Evolutionary conservation across 2,888 invertebrate species (phyloP).

Genomic region (Ichneumon xanthorius): DNA sequence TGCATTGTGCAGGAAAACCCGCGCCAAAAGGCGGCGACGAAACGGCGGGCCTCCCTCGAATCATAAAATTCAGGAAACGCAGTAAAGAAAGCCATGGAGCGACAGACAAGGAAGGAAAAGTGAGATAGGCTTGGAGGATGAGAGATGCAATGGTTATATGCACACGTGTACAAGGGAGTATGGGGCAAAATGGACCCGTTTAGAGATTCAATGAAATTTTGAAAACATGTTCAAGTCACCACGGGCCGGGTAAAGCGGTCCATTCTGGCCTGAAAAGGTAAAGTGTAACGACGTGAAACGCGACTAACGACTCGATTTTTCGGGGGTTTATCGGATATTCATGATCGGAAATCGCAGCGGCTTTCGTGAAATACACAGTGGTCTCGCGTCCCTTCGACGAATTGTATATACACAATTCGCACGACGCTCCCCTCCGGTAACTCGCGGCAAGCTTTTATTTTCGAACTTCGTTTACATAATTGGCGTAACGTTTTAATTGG

Average conservation of each 20-base stretch:
- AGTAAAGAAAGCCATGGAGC: constrained; percentile 38
- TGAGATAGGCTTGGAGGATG: not conserved
- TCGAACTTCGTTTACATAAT: constrained; percentile 67
- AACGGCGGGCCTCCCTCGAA: constrained; percentile 48
- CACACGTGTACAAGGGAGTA: too few relatives aligned
- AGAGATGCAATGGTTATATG: not conserved
- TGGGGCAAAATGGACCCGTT: too few relatives aligned
- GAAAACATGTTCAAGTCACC: too few relatives aligned
- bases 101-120: not conserved
- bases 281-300: too few relatives aligned
- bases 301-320: too few relatives aligned
- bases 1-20: constrained; percentile 56
- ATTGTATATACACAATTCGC: constrained; percentile 47
- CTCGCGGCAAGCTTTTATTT: constrained; percentile 39
- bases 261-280: too few relatives aligned
- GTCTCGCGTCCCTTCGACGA: constrained; percentile 54
- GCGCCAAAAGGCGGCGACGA: constrained; percentile 58
- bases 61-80: constrained; percentile 58
- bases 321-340: too few relatives aligned
- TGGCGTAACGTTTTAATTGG: constrained; percentile 71
- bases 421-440: constrained; percentile 30
- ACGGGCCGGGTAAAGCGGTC: too few relatives aligned
- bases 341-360: too few relatives aligned
- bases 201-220: too few relatives aligned
- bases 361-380: not conserved